These are phyloP conservation scores for Antheraea mylitta DNA, from an alignment of 1,140 invertebrate genomes.

Conservation along the genomic window DNA sequence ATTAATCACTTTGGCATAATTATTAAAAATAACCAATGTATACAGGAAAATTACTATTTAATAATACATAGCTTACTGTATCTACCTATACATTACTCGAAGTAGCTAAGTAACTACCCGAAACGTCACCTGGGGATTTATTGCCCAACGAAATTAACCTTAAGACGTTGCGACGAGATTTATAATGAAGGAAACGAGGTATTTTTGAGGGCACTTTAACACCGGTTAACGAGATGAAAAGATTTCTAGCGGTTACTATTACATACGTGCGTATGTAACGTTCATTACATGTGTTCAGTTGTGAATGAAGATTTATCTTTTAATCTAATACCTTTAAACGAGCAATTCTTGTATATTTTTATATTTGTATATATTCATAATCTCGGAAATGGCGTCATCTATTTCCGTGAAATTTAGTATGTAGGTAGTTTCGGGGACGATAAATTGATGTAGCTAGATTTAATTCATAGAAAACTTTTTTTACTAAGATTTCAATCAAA, in stretches of 20 bases:
- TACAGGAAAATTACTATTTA: not conserved
- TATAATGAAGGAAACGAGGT: constrained; percentile 54
- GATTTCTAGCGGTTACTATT: not conserved
- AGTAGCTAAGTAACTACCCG: constrained; percentile 9
- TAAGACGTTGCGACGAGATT: constrained; percentile 53
- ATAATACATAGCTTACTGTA: not conserved
- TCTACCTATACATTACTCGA: constrained; percentile 3
- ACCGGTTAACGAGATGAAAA: constrained; percentile 19
- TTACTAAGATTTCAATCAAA: too few species aligned
- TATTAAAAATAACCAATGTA: not conserved
- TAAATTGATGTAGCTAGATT: too few species aligned
- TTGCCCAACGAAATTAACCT: constrained; percentile 55
- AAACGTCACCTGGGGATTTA: constrained; percentile 44
- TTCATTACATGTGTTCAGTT: not conserved
- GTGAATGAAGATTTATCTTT: not conserved
- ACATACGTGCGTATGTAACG: not conserved
- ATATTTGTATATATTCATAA: too few species aligned
- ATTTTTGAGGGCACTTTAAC: constrained; percentile 44
- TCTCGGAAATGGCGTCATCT: too few species aligned
- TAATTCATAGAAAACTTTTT: too few species aligned
- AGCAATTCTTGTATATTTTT: too few species aligned
- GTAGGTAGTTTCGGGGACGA: too few species aligned
- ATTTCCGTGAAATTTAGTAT: too few species aligned
- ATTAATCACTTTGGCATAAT: not conserved
- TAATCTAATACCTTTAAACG: too few species aligned